A percentile compares a stretch with the other conserved stretches of the same genome.
Conservation (phyloP, 2,797 vertebrate species). For the Pangasius djambal region DNA sequence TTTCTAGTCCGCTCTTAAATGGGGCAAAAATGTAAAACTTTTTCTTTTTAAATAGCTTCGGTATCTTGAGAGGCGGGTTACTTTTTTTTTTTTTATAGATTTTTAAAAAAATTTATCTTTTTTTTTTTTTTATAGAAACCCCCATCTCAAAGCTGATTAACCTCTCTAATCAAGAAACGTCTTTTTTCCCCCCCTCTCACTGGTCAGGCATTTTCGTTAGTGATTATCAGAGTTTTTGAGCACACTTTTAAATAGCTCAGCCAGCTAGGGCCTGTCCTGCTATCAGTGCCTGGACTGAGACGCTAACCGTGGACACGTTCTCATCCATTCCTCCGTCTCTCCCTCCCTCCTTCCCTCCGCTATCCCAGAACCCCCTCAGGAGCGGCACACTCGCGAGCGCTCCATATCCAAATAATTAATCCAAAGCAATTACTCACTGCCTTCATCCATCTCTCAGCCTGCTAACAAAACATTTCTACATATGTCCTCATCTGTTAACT, state of each 20-base stretch:
- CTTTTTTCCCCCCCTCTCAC: not conserved
- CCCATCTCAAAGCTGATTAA: conserved; percentile 51
- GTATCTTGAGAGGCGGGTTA: conserved; percentile 40
- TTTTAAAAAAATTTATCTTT: not conserved
- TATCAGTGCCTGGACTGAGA: conserved; percentile 54
- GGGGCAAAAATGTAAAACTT: conserved; percentile 22
- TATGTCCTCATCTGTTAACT: conserved; percentile 85
- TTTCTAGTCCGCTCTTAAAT: conserved; percentile 33
- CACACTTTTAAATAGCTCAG: conserved; percentile 50
- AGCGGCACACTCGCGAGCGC: conserved; percentile 74
- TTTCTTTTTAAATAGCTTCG: conserved; percentile 44
- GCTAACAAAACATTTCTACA: conserved; percentile 86
- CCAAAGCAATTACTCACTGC: conserved; percentile 85
- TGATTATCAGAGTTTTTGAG: conserved; percentile 40
- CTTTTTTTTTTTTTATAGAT: not conserved
- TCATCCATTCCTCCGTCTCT: conserved; percentile 43
- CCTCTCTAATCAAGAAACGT: conserved; percentile 47
- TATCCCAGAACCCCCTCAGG: conserved; percentile 72
- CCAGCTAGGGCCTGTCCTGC: conserved; percentile 34
- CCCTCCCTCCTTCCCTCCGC: conserved; percentile 64
- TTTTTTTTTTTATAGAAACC: conserved; percentile 30
- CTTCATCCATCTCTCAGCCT: conserved; percentile 81
- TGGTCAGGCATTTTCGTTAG: conserved; percentile 39
- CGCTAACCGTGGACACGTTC: conserved; percentile 44
- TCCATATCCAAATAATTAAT: conserved; percentile 85